A percentile compares a stretch with the other conserved stretches of the same genome.
Conservation (phyloP, 2,113 vertebrate genomes). For the Rhodinocichla rosea region DNA sequence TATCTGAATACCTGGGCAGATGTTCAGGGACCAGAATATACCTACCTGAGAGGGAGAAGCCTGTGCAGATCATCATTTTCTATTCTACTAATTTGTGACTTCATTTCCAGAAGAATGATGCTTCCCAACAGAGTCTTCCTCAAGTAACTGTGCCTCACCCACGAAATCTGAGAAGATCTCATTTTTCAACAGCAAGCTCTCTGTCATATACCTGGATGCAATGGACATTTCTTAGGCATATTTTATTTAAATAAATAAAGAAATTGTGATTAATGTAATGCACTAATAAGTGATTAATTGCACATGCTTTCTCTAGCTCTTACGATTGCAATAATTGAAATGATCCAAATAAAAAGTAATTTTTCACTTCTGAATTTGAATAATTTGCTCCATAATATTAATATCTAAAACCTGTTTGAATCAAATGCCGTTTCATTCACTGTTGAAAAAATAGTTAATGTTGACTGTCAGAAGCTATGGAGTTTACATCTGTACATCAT, state of each 20-base stretch:
- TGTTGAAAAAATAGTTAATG: conserved; percentile 49
- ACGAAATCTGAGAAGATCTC: background rate
- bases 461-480: conserved; percentile 45
- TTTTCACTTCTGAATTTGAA: background rate
- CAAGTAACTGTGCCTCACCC: background rate
- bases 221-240: background rate
- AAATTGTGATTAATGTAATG: background rate
- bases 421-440: conserved; percentile 1
- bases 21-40: background rate
- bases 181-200: background rate
- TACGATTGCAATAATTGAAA: background rate
- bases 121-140: background rate
- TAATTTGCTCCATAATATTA: background rate
- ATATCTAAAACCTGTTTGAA: background rate
- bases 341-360: background rate
- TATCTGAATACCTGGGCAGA: background rate
- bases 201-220: background rate
- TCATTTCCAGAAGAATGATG: background rate
- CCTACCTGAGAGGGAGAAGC: background rate
- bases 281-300: background rate
- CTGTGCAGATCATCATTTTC: background rate
- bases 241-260: background rate
- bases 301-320: background rate
- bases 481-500: conserved; percentile 53
- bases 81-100: background rate